Conservation (phyloP, 2,113 vertebrate species). For the Azemiops feae region DNA sequence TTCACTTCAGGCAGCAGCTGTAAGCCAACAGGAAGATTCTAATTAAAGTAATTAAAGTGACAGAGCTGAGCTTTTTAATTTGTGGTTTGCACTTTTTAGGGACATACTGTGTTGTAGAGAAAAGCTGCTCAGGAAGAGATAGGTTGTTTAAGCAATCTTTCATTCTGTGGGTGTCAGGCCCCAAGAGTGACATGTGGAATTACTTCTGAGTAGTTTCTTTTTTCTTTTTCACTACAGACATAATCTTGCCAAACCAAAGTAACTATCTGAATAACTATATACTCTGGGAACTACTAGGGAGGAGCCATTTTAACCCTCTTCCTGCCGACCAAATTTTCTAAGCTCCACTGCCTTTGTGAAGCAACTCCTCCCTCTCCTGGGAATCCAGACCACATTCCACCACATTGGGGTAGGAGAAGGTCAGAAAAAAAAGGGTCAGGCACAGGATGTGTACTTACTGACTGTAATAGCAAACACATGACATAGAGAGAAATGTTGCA, state of each 20-base stretch:
- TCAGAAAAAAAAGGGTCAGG: not conserved
- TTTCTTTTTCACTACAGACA: not conserved
- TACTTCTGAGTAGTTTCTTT: not conserved
- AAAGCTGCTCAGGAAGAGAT: not conserved
- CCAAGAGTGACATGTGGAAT: not conserved
- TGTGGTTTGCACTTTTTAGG: not conserved
- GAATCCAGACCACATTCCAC: not conserved
- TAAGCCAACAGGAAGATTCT: not conserved
- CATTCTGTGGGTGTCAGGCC: not conserved
- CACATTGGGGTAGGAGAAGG: not conserved
- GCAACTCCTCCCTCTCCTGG: not conserved
- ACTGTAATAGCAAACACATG: not conserved
- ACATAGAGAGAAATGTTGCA: not conserved
- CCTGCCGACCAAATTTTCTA: not conserved
- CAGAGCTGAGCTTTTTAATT: not conserved
- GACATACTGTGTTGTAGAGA: not conserved
- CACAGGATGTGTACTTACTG: not conserved
- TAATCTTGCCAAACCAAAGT: not conserved
- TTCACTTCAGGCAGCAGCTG: not conserved
- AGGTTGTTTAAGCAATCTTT: not conserved
- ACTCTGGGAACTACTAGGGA: not conserved
- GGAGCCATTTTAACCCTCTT: not conserved
- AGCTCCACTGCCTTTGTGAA: not conserved
- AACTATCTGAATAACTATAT: not conserved
- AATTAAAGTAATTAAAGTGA: not conserved